Percentiles rank a stretch among this genome's conserved stretches.
phyloP scores from a whole-genome alignment of 2,797 vertebrate genomes.

The Acrossocheilus wenchowensis region DNA sequence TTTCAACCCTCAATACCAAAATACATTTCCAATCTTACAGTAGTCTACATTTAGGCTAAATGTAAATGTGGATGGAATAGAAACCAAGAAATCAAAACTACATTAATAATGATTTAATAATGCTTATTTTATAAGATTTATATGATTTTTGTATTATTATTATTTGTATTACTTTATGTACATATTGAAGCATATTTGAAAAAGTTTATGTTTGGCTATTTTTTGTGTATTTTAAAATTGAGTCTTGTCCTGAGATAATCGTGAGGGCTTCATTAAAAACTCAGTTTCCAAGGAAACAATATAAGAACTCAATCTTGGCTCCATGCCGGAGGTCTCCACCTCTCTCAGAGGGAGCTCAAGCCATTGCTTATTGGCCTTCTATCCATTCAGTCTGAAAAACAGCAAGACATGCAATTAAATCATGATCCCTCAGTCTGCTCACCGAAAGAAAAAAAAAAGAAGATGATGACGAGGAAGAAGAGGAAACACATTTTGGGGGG shows the following conservation, averaged over 20 bases:
- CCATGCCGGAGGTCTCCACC: slow-evolving; percentile 51
- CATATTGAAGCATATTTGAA: no score
- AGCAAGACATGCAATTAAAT: slow-evolving; percentile 69
- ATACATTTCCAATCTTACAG: no score
- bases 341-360: slow-evolving; percentile 50
- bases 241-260: slow-evolving; percentile 24
- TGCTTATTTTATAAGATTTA: no score
- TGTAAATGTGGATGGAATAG: no score
- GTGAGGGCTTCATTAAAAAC: slow-evolving; percentile 35
- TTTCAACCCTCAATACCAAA: no score
- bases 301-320: slow-evolving; percentile 56
- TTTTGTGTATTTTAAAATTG: no score
- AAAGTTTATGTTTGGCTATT: no score
- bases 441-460: slow-evolving; percentile 47
- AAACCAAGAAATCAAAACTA: no score
- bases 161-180: no score
- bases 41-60: no score
- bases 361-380: slow-evolving; percentile 56
- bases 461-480: slow-evolving; percentile 31
- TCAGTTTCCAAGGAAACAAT: slow-evolving; percentile 59
- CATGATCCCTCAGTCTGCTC: slow-evolving; percentile 64
- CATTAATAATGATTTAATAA: no score
- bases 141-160: no score
- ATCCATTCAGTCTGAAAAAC: slow-evolving; percentile 67
- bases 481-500: slow-evolving; percentile 60